Base-by-base conservation (phyloP, 2,888 invertebrate species). In the Taphrorychus bicolor region DNA sequence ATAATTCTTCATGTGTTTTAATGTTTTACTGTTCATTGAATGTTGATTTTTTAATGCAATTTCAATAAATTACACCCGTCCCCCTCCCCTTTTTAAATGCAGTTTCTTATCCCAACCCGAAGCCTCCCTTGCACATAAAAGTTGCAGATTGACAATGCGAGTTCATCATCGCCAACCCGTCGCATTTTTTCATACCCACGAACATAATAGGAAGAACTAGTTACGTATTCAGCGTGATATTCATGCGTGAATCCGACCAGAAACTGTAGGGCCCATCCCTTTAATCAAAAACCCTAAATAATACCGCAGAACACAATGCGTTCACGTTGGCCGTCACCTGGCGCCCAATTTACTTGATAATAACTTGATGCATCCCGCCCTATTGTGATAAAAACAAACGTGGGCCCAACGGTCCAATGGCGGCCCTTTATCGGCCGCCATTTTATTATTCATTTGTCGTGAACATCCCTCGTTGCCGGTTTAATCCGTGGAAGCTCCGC, bases 321-420 rank as follows among this genome's bases (percentile, higher is more conserved):
- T 75, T 74, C 52, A 49, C 41, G 23, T 51, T 16, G 18, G 23
- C 59, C 62, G 58, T 70, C 70, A 70, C 70, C 70, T 70, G 70
- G 70, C 69, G 62, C 70, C 66, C 66, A 70, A 70, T 70, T 70
- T 70, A 66, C 70, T 66, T 66, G 70, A 66, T 70, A 70, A 70
- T 70, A 70, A 70, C 42, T 60, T 59, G 62, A 57, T 66, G 66
- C 70, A 70, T 72, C 73, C 73, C 76, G 73, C 74, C 74, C 73
- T 74, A 76, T 78, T 77, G 77, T 77, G 75, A 76, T 78, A 79
- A 78, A 79, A 79, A 78, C 78, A 79, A 79, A 78, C 72, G 76
- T 4, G n/a, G 24, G 24, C 42, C 18, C 24, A 40, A 57, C 24
- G 74, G 74, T 66, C 74, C 77, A 61, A 81, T 81, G 80, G 80